These are phyloP conservation scores for Sorex maritimensis DNA, from an alignment of 2,797 vertebrate genomes.

Conservation along the genomic window DNA sequence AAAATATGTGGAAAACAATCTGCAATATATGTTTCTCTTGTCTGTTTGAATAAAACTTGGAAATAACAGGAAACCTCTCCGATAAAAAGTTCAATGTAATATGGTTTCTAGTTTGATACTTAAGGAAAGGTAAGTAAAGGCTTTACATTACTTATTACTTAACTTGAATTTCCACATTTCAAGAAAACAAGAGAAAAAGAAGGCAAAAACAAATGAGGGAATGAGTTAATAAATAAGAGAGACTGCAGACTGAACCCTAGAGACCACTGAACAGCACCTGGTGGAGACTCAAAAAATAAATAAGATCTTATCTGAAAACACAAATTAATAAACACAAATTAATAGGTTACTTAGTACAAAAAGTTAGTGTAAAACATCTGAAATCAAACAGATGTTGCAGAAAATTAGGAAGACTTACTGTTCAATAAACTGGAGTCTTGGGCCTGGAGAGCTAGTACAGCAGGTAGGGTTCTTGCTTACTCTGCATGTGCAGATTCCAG, in stretches of 20 bases:
- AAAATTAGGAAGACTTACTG: not conserved
- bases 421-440: conserved; percentile 32
- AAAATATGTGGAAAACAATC: conserved; percentile 48
- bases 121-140: conserved; percentile 48
- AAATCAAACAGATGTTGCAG: not conserved
- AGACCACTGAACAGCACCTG: too few relatives aligned
- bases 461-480: too few relatives aligned
- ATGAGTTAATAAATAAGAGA: not conserved
- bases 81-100: not conserved
- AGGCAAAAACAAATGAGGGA: too few relatives aligned
- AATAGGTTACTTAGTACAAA: not conserved
- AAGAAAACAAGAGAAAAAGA: not conserved
- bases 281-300: not conserved
- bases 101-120: conserved; percentile 61
- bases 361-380: not conserved
- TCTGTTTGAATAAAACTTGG: conserved; percentile 39
- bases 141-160: conserved; percentile 32
- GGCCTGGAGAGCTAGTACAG: too few relatives aligned
- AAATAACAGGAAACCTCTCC: conserved; percentile 51
- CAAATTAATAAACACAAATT: conserved; percentile 2
- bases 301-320: conserved; percentile 23
- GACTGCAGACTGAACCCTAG: too few relatives aligned
- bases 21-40: conserved; percentile 28
- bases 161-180: conserved; percentile 50
- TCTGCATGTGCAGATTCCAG: too few relatives aligned